Base-by-base conservation (phyloP, 92 coral and sea anemone genomes). In the Desmophyllum pertusum region DNA sequence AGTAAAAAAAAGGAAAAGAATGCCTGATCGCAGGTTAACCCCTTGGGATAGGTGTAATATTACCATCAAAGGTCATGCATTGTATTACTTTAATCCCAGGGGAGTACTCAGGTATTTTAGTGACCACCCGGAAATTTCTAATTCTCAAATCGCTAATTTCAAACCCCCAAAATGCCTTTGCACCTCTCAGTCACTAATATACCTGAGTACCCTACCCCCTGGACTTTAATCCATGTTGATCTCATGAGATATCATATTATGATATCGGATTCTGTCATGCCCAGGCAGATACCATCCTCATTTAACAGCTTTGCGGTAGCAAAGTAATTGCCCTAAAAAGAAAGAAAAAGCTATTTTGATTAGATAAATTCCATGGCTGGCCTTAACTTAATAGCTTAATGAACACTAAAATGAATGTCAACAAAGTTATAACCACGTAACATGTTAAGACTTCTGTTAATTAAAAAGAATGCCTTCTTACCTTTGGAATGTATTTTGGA, bases 401-500 rank as follows among this genome's bases (percentile, higher is more conserved):
- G n/a, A n/a, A n/a, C n/a, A n/a, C n/a, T n/a, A 48, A 48, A 48
- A 48, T 14, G 9, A 14, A 15, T 17, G 53, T 13, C 14, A 48
- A 48, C 8, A 55, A 55, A n/a, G 11, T n/a, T 23, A n/a, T n/a
- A 9, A 55, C 29, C 63, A 55, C 23, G n/a, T 55, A n/a, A 0
- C 30, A 55, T n/a, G 27, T 41, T 48, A 21, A 27, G 57, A 36
- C 50, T 62, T 35, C 6, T n/a, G n/a, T n/a, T n/a, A n/a, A n/a
- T n/a, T n/a, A n/a, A n/a, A n/a, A n/a, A 41, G 3, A 31, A 27
- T n/a, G 45, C 3, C 0, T 10, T 11, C 63, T 75, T 80, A 92
- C 95, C 98, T 85, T 94, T 15, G 98, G 98, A 59, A 94, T 94
- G 84, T 81, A 84, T 81, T 87, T 89, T 43, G 98, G 98, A 11